Evolutionary conservation across 2,888 invertebrate species (phyloP), one percentile per base, ranked within the genome.

Genomic region (Cyrtodaria siliqua): DNA sequence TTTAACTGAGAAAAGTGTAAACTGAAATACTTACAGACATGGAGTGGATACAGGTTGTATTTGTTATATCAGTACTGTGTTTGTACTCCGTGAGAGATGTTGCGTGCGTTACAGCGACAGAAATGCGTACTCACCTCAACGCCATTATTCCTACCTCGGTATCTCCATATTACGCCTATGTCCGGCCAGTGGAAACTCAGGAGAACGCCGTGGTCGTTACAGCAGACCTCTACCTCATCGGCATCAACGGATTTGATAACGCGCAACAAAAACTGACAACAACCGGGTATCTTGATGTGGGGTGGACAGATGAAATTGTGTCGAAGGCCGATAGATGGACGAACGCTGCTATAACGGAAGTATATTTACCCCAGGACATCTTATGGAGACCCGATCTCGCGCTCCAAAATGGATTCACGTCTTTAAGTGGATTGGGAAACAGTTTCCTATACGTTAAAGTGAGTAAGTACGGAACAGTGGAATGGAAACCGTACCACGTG

Each of bases 401-500:
- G 2, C 61, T 84, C 0, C 72, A 82, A 38, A 86, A 86, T 40
- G 82, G 83, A 1, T 79, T 86, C 42, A 69, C 62, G n/a, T 72
- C 76, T 1, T 56, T 86, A 8, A 20, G 63, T 12, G 79, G 82
- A 40, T 61, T 86, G 4, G 84, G 86, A 8, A 78, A 74, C 57
- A 66, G 44, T 20, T 79, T 76, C 33, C 63, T 80, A 6, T 66
- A 77, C 20, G 64, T 80, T 1, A 55, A 52, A 14, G 62, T 84
- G 0, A 12, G 38, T 9, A 40, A 68, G 20, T 18, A 26, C 12
- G 83, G 82, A 2, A 2, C 3, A 1, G 33, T 33, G 2, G 81
- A 79, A 0, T 86, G 86, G 86, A 53, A 42, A 18, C 86, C 86
- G 3, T 77, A 62, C 44, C 75, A 83, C 23, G 78, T 82, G 2